A percentile compares a stretch with the other conserved stretches of the same genome.
phyloP scores from a whole-genome alignment of 2,888 invertebrate species.

The Cantharis rufa region DNA sequence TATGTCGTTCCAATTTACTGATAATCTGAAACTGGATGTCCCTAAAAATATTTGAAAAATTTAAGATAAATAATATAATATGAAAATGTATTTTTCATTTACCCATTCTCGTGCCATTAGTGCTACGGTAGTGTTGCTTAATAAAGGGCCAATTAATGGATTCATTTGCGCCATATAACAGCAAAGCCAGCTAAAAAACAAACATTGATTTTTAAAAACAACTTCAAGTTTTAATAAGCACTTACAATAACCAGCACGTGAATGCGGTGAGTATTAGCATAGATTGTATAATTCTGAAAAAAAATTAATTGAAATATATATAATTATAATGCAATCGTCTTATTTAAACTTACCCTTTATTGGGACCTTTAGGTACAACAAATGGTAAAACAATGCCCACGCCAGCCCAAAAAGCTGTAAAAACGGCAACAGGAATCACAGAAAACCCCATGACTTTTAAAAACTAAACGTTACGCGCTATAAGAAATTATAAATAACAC shows the following conservation, averaged over 20 bases:
- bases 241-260: slow-evolving; percentile 91
- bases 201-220: not conserved
- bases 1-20: too few species aligned
- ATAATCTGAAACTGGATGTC: not conserved
- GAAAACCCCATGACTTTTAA: slow-evolving; percentile 73
- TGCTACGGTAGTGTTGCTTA: slow-evolving; percentile 70
- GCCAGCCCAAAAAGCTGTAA: slow-evolving; percentile 83
- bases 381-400: slow-evolving; percentile 86
- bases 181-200: slow-evolving; percentile 77
- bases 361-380: slow-evolving; percentile 87
- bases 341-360: slow-evolving; percentile 73
- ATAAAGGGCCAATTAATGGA: slow-evolving; percentile 83
- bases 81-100: slow-evolving; percentile 42
- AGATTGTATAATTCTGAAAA: slow-evolving; percentile 80
- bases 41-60: not conserved
- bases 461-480: slow-evolving; percentile 35
- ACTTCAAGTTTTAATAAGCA: slow-evolving; percentile 47
- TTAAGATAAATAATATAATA: not conserved
- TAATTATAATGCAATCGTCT: not conserved
- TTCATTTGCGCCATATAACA: slow-evolving; percentile 94
- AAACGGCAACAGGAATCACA: slow-evolving; percentile 74
- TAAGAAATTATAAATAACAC: not conserved
- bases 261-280: slow-evolving; percentile 83
- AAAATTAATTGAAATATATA: slow-evolving; percentile 16
- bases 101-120: slow-evolving; percentile 83